Percentiles rank a stretch among this genome's conserved stretches.
Conservation (phyloP, 1,140 invertebrate species). For the Daktulosphaira vitifoliae region DNA sequence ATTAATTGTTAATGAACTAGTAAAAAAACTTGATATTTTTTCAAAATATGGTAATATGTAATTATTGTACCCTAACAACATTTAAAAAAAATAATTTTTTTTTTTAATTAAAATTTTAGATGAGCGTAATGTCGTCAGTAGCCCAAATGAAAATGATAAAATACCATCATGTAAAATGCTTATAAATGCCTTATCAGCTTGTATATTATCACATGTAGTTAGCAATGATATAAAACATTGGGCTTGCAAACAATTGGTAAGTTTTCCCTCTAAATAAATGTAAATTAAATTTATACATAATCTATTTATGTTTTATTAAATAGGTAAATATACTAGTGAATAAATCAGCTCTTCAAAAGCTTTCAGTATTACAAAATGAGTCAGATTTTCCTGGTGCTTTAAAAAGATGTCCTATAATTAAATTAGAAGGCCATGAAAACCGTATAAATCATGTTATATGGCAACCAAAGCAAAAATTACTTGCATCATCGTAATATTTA, state of each 20-base stretch:
- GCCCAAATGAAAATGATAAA: constrained; percentile 3
- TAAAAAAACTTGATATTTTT: constrained; percentile 19
- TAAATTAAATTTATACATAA: too few relatives aligned
- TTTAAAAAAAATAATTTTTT: background rate
- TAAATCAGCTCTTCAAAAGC: constrained; percentile 18
- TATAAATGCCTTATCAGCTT: constrained; percentile 56
- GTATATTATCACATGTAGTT: constrained; percentile 50
- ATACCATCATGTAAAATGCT: constrained; percentile 41
- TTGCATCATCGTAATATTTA: constrained; percentile 47
- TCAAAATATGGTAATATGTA: constrained; percentile 6
- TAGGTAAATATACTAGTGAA: constrained; percentile 24
- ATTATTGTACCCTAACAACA: background rate
- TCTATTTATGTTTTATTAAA: too few relatives aligned
- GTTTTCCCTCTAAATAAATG: background rate
- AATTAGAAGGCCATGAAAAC: constrained; percentile 52
- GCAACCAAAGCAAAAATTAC: constrained; percentile 44
- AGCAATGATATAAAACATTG: constrained; percentile 49
- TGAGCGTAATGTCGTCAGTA: background rate
- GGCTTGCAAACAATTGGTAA: constrained; percentile 52
- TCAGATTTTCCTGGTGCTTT: constrained; percentile 27
- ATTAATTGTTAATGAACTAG: constrained; percentile 8
- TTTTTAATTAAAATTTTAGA: background rate
- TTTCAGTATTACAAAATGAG: constrained; percentile 10
- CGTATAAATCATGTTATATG: constrained; percentile 46
- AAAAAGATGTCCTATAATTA: constrained; percentile 35